Base-by-base conservation (phyloP, 30 jellyfish, hydroid and myxozoan species). In the Chrysaora quinquecirrha region DNA sequence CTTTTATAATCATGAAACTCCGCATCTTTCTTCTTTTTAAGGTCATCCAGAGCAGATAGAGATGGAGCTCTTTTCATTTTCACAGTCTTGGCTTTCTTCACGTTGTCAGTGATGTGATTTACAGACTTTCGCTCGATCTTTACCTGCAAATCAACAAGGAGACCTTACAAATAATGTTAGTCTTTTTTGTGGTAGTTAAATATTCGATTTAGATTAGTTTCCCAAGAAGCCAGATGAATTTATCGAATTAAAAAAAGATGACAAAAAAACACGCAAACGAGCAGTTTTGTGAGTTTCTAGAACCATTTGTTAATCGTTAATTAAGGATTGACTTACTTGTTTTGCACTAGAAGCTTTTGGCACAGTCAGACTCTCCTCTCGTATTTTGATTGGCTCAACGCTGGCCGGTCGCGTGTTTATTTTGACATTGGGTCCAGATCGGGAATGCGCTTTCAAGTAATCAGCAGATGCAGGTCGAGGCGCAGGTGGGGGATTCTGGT, bases 1-100 rank as follows among this genome's bases (percentile, higher is more conserved):
- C 95, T 81, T 43, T 92, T 87, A 81, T 92, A 72, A 23, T 65
- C 75, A 9, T 81, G 48, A 16, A 86, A 19, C 32, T 92, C 93
- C 20, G 73, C 46, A 66, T 92, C 97, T 43, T 92, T 78, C 60
- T 92, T 92, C 82, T 92, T 85, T 61, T 92, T 92, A 74, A 92
- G 75, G 34, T 87, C 97, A 74, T 92, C 98, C 62, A 92, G 86
- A 4, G 98, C 98, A 2, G 83, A 23, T 68, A 86, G 31, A 14
- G 98, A 92, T 14, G 98, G 98, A 32, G 98, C 93, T 27, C 98
- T 76, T 69, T 80, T 87, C 68, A 92, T 80, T 29, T 92, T 80
- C 68, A 49, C 61, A 1, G 82, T 43, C 62, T 52, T 75, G n/a
- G 83, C 83, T 48, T 80, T 77, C 76, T 63, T 67, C 30, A 72